Conservation (phyloP, 2,888 invertebrate genomes). For the Parnassius glacialis region DNA sequence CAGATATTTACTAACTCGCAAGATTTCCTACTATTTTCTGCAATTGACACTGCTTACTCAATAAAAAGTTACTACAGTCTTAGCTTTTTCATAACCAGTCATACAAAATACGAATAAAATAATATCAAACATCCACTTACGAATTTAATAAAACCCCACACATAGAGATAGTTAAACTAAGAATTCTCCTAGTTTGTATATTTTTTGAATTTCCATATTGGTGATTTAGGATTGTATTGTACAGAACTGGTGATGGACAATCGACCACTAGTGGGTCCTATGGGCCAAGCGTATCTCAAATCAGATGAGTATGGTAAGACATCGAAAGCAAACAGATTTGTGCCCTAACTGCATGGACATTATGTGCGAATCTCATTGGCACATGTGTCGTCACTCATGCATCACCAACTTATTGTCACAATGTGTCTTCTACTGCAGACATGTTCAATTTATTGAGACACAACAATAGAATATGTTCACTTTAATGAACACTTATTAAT, state of each 20-base stretch:
- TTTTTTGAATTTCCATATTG: constrained; percentile 27
- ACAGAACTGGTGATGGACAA: constrained; percentile 86
- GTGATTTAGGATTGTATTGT: constrained; percentile 63
- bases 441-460: constrained; percentile 40
- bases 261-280: constrained; percentile 88
- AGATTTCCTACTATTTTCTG: too few species aligned
- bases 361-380: constrained; percentile 53
- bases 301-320: constrained; percentile 91
- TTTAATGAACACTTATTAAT: constrained; percentile 13
- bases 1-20: too few species aligned
- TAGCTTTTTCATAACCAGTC: too few species aligned
- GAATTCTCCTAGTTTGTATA: background rate
- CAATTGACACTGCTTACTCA: too few species aligned
- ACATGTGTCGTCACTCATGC: constrained; percentile 34
- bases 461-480: constrained; percentile 9
- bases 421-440: constrained; percentile 63
- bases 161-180: too few species aligned
- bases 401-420: constrained; percentile 38
- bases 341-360: constrained; percentile 72
- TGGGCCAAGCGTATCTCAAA: constrained; percentile 91
- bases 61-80: too few species aligned
- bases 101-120: too few species aligned
- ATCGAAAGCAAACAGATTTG: constrained; percentile 44
- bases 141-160: too few species aligned
- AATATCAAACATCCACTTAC: too few species aligned